phyloP scores from a whole-genome alignment of 2,888 invertebrate genomes.

The Stenolophus ochropezus region DNA sequence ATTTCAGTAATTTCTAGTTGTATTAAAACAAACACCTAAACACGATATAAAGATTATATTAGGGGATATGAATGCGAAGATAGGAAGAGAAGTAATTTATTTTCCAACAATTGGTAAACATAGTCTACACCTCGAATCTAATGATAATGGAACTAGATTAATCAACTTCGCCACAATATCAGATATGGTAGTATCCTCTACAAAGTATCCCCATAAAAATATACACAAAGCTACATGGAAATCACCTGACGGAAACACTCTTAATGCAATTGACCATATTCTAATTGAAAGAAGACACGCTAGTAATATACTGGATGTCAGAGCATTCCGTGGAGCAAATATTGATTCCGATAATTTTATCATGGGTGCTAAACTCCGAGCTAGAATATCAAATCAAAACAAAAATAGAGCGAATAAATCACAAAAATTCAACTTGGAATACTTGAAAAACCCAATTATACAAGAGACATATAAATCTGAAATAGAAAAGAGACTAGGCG shows the following conservation, averaged over 20 bases:
- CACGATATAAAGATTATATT: constrained; percentile 56
- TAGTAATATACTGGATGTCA: constrained; percentile 28
- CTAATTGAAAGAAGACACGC: constrained; percentile 41
- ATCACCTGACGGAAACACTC: constrained; percentile 35
- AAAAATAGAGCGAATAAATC: neutral
- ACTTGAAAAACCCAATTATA: neutral
- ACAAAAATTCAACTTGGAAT: no score
- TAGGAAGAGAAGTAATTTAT: constrained; percentile 52
- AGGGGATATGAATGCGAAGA: no score
- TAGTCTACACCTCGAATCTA: neutral
- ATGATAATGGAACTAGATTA: neutral
- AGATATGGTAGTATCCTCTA: neutral
- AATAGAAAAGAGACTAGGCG: neutral
- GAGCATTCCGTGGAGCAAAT: constrained; percentile 45
- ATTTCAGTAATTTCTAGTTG: no score
- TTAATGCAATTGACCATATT: constrained; percentile 53
- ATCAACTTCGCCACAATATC: neutral
- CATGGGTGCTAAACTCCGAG: neutral
- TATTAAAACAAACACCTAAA: constrained; percentile 24
- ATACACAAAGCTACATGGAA: constrained; percentile 39
- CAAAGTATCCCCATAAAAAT: neutral
- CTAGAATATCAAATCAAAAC: neutral
- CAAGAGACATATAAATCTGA: neutral
- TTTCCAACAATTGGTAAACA: constrained; percentile 1
- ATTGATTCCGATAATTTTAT: constrained; percentile 53